Evolutionary conservation across 2,797 vertebrate genomes (phyloP).

Genomic region (Lates japonicus): DNA sequence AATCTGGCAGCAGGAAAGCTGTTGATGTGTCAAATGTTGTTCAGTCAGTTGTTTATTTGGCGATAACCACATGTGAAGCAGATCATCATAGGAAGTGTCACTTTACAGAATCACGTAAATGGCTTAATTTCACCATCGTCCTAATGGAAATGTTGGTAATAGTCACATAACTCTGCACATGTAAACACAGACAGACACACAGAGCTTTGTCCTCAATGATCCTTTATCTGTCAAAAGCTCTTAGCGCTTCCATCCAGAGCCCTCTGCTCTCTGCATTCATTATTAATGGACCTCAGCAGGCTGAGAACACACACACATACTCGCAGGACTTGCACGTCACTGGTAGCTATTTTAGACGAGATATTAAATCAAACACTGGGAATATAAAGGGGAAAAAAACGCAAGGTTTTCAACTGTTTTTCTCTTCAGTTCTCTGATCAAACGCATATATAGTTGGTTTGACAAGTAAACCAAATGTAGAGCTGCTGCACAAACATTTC

Average conservation of each 20-base stretch:
- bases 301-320: conserved; percentile 50
- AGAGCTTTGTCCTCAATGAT: conserved; percentile 71
- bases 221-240: conserved; percentile 86
- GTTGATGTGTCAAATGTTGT: conserved; percentile 4
- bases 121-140: conserved; percentile 58
- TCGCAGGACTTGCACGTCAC: conserved; percentile 45
- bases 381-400: conserved; percentile 16
- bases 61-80: conserved; percentile 40
- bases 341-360: conserved; percentile 66
- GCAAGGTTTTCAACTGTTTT: conserved; percentile 16
- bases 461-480: background rate
- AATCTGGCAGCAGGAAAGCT: background rate
- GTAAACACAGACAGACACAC: conserved; percentile 68
- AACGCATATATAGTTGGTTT: background rate
- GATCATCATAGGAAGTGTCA: conserved; percentile 64
- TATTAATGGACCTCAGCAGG: conserved; percentile 79
- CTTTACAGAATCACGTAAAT: conserved; percentile 62
- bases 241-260: conserved; percentile 78
- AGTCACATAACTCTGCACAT: conserved; percentile 62
- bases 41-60: conserved; percentile 24
- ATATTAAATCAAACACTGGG: conserved; percentile 68
- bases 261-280: conserved; percentile 80
- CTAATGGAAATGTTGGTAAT: conserved; percentile 64
- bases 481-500: background rate
- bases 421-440: conserved; percentile 6